Evolutionary conservation across 2,888 invertebrate genomes (phyloP).

Genomic region (Drosophila basisetae): DNA sequence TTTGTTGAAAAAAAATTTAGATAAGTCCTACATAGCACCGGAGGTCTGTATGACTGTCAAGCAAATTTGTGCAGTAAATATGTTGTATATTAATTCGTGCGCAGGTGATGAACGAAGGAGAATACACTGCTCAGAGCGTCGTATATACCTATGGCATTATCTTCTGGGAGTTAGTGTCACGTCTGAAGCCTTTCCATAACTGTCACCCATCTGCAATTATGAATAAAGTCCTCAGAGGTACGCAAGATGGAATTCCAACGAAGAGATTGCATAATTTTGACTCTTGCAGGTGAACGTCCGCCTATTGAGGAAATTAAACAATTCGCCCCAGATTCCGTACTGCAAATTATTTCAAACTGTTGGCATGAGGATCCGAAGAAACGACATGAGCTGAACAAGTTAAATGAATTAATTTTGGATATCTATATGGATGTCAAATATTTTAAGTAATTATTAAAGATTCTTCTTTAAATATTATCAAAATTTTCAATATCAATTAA

Average conservation of each 20-base stretch:
- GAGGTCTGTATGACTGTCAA: constrained; percentile 1
- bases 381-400: not conserved
- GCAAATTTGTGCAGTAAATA: not conserved
- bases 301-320: not conserved
- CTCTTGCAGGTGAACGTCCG: not conserved
- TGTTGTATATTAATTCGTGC: not conserved
- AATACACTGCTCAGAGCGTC: not conserved
- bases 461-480: too few species aligned
- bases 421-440: rapidly evolving
- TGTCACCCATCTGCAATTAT: not conserved
- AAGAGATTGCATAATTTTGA: not conserved
- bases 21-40: constrained; percentile 12
- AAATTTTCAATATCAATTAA: not conserved
- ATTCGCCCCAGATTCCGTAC: not conserved
- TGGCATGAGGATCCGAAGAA: not conserved
- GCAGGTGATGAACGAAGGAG: not conserved
- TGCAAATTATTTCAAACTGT: not conserved
- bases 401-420: rapidly evolving
- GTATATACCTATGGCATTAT: constrained; percentile 6
- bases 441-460: too few species aligned
- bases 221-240: not conserved
- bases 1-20: not conserved
- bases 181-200: constrained; percentile 2
- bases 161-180: constrained; percentile 11
- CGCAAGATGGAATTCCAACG: not conserved